Conservation (phyloP, 2,888 invertebrate species). For the Eupithecia vulgata region DNA sequence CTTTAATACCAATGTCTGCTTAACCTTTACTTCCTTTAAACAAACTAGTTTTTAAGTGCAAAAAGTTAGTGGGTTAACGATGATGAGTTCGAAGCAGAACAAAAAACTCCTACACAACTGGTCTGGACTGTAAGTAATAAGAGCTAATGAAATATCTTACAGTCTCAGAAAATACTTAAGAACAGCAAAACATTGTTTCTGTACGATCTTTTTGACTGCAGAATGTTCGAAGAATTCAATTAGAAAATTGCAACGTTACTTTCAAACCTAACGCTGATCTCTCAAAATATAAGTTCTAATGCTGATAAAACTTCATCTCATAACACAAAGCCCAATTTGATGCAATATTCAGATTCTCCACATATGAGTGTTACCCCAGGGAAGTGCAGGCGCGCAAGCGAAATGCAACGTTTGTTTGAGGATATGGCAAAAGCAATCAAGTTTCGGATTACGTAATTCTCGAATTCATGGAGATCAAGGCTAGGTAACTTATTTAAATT, state of each 20-base stretch:
- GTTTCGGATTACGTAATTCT: slow-evolving; percentile 28
- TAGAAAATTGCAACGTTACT: slow-evolving; percentile 9
- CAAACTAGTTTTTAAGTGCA: slow-evolving; percentile 36
- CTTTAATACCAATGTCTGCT: slow-evolving; percentile 35
- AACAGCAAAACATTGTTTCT: not conserved
- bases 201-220: not conserved
- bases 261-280: slow-evolving; percentile 26
- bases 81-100: slow-evolving; percentile 22
- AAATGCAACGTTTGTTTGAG: slow-evolving; percentile 38
- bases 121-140: not conserved
- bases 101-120: slow-evolving; percentile 3
- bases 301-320: slow-evolving; percentile 36
- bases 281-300: slow-evolving; percentile 32
- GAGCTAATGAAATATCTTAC: not conserved
- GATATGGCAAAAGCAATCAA: slow-evolving; percentile 38
- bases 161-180: not conserved
- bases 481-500: slow-evolving; percentile 26
- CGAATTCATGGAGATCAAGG: slow-evolving; percentile 19
- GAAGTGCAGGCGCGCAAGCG: slow-evolving; percentile 30
- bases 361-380: slow-evolving; percentile 41
- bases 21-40: slow-evolving; percentile 46
- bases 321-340: slow-evolving; percentile 44
- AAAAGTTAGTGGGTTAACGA: slow-evolving; percentile 37
- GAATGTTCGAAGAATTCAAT: slow-evolving; percentile 6
- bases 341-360: slow-evolving; percentile 47